Evolutionary conservation across 2,888 invertebrate species (phyloP).

Genomic region (Limnephilus rhombicus): DNA sequence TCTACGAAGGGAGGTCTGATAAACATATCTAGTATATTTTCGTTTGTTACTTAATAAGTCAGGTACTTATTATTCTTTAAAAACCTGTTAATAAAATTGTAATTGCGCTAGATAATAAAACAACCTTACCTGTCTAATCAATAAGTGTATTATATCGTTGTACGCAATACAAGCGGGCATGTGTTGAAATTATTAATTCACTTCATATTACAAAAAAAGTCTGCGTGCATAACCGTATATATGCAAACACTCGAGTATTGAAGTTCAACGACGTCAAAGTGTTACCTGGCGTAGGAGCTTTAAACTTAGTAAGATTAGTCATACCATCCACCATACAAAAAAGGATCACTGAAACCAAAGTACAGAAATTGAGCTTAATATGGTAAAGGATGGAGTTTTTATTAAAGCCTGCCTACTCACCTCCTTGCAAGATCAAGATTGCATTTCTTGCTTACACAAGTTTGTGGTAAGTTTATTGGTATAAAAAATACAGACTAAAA

Average conservation of each 20-base stretch:
- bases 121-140: background rate
- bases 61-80: too few species aligned
- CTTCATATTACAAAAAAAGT: background rate
- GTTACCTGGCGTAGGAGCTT: background rate
- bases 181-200: background rate
- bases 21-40: background rate
- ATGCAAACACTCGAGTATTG: conserved; percentile 21
- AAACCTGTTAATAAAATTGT: too few species aligned
- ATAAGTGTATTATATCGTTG: background rate
- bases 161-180: background rate
- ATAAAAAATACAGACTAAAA: background rate
- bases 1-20: background rate
- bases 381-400: background rate
- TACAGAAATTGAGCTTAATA: background rate
- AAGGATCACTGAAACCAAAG: background rate
- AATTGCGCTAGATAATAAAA: too few species aligned
- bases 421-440: background rate
- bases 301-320: background rate
- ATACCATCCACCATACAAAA: background rate
- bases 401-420: background rate
- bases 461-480: background rate
- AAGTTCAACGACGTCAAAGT: conserved; percentile 35
- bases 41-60: too few species aligned
- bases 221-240: conserved; percentile 31
- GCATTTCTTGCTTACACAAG: background rate